These are phyloP conservation scores for Sorex araneus DNA, from an alignment of 2,113 vertebrate species.

Conservation along the genomic window DNA sequence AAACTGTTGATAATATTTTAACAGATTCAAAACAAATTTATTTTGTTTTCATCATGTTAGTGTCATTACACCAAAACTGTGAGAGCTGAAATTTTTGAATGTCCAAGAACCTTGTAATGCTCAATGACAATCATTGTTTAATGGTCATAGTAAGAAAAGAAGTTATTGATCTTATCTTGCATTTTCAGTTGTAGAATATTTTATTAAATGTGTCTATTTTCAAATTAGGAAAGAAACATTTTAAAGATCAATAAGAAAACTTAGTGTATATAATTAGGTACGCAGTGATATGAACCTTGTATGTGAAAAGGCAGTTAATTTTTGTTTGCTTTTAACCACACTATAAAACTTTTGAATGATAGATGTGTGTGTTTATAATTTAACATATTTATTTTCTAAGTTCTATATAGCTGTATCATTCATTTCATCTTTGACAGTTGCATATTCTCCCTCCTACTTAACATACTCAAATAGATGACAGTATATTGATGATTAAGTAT, in stretches of 20 bases:
- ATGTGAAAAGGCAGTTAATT: no score
- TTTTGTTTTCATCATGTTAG: constrained; percentile 35
- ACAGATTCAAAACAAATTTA: background rate
- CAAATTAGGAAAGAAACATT: background rate
- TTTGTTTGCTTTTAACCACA: no score
- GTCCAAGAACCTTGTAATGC: background rate
- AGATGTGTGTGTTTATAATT: no score
- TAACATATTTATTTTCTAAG: no score
- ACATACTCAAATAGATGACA: no score
- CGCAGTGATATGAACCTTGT: background rate
- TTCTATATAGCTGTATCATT: no score
- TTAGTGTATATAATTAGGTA: background rate
- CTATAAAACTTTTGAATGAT: no score
- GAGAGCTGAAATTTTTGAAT: constrained; percentile 26
- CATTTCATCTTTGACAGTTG: no score
- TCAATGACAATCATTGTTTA: background rate
- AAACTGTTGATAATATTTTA: background rate
- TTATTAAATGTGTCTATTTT: constrained; percentile 14
- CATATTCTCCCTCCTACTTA: no score
- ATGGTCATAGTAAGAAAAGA: background rate
- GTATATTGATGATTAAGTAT: no score
- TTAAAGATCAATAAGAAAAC: background rate
- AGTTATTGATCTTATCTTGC: background rate
- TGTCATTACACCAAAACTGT: constrained; percentile 8
- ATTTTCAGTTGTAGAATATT: background rate